Percentiles rank a stretch among this genome's conserved stretches.
phyloP scores from a whole-genome alignment of 2,113 vertebrate species.

The Sinocyclocheilus maitianheensis region DNA sequence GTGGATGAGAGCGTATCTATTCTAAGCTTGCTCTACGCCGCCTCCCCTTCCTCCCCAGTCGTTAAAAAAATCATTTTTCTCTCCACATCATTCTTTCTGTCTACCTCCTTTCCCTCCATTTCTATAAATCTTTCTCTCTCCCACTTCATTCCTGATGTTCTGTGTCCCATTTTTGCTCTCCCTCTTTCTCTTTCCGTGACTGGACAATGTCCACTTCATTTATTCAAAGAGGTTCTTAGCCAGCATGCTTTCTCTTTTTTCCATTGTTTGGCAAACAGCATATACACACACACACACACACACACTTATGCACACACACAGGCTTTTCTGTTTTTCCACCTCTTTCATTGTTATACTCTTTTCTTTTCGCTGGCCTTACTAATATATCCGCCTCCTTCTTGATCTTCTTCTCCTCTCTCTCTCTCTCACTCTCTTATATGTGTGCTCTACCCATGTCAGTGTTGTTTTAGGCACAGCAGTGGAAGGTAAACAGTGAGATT shows the following conservation, averaged over 20 bases:
- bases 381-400: constrained; percentile 43
- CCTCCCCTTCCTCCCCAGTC: constrained; percentile 57
- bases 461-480: constrained; percentile 83
- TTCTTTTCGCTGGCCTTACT: constrained; percentile 32
- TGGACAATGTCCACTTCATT: constrained; percentile 42
- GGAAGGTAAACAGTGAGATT: constrained; percentile 84
- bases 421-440: not conserved
- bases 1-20: constrained; percentile 78
- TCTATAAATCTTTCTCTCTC: constrained; percentile 71
- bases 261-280: constrained; percentile 50
- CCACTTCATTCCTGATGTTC: constrained; percentile 75
- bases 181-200: constrained; percentile 37
- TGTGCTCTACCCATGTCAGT: constrained; percentile 63
- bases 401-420: constrained; percentile 5
- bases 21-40: constrained; percentile 69
- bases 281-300: constrained; percentile 50
- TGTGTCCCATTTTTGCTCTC: constrained; percentile 62
- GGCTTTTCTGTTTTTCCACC: constrained; percentile 72
- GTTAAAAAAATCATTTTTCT: constrained; percentile 58
- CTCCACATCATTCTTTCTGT: constrained; percentile 56
- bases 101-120: constrained; percentile 49
- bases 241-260: not conserved
- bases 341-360: constrained; percentile 57
- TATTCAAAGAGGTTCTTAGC: not conserved
- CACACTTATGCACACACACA: constrained; percentile 7